These are phyloP conservation scores for Daktulosphaira vitifoliae DNA, from an alignment of 1,140 invertebrate genomes.

Conservation along the genomic window DNA sequence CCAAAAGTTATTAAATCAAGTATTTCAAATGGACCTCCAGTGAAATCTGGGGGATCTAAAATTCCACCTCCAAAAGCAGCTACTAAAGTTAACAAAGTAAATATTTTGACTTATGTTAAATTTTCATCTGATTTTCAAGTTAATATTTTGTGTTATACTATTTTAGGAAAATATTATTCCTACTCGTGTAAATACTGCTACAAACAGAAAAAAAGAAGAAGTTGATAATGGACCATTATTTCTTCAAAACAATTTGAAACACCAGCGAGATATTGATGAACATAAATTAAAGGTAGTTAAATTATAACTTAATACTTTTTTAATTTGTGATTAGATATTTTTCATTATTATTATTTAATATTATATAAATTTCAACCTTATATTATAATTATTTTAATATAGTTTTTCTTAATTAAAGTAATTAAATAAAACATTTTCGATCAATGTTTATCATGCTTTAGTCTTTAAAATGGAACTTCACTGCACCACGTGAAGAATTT, in stretches of 20 bases:
- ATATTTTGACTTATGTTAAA: too few species aligned
- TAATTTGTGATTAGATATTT: too few species aligned
- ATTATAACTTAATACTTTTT: too few species aligned
- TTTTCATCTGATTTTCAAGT: too few species aligned
- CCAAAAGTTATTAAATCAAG: conserved; percentile 16
- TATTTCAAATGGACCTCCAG: conserved; percentile 30
- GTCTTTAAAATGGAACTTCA: conserved; percentile 92
- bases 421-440: conserved; percentile 29
- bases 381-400: too few species aligned
- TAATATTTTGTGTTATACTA: too few species aligned
- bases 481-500: conserved; percentile 84
- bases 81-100: conserved; percentile 8
- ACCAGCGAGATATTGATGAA: conserved; percentile 84
- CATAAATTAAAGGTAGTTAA: conserved; percentile 73
- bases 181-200: conserved; percentile 12
- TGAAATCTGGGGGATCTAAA: conserved; percentile 8
- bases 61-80: not conserved
- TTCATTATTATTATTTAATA: too few species aligned
- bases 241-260: conserved; percentile 77
- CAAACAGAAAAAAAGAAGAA: conserved; percentile 66
- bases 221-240: conserved; percentile 70
- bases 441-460: too few species aligned
- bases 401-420: too few species aligned
- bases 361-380: too few species aligned
- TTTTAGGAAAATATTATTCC: conserved; percentile 24